Conservation (phyloP, 1,140 invertebrate genomes). For the Hyphantria cunea region DNA sequence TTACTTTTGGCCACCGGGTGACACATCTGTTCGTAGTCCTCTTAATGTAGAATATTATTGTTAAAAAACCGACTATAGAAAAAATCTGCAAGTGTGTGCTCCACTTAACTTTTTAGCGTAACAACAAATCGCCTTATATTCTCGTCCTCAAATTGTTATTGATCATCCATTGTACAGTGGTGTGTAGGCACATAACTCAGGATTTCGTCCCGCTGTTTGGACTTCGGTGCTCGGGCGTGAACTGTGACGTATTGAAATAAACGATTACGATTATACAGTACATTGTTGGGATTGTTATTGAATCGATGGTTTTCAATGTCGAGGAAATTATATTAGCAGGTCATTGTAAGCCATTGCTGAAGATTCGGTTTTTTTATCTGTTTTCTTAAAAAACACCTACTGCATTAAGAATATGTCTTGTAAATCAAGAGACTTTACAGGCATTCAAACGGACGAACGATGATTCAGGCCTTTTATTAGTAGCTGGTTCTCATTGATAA, state of each 20-base stretch:
- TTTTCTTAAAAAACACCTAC: no score
- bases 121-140: slow-evolving; percentile 50
- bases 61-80: no score
- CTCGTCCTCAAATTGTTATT: slow-evolving; percentile 66
- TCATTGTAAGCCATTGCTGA: not conserved
- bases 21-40: no score
- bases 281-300: slow-evolving; percentile 18
- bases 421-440: no score
- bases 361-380: no score
- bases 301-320: not conserved
- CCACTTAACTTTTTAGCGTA: slow-evolving; percentile 16
- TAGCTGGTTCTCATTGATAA: no score
- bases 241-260: slow-evolving; percentile 48
- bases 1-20: no score
- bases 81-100: not conserved
- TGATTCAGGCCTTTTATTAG: no score
- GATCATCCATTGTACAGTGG: slow-evolving; percentile 60
- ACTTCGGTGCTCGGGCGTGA: slow-evolving; percentile 39
- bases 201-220: slow-evolving; percentile 56
- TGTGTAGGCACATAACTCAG: slow-evolving; percentile 51
- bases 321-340: slow-evolving; percentile 11
- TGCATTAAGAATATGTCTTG: no score
- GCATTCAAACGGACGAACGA: no score
- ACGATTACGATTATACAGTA: slow-evolving; percentile 23
- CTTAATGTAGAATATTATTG: no score